phyloP scores from a whole-genome alignment of 1,140 invertebrate species.

The Rhopalosiphum maidis region DNA sequence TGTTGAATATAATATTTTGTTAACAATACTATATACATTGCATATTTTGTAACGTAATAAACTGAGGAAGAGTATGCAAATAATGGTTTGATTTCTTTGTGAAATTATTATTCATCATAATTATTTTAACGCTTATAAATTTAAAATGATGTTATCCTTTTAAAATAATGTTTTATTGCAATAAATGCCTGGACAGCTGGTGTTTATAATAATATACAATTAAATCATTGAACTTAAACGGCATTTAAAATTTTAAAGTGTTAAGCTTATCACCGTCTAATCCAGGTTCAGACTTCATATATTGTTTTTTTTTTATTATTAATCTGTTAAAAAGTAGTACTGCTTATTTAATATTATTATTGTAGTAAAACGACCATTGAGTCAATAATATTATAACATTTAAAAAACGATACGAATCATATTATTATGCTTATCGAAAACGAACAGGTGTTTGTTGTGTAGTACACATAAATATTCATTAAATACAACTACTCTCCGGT shows the following conservation, averaged over 20 bases:
- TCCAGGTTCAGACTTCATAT: no score
- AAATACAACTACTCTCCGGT: not conserved
- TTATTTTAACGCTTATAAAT: not conserved
- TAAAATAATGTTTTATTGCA: not conserved
- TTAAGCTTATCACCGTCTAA: no score
- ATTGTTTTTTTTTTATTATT: no score
- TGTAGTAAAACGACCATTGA: not conserved
- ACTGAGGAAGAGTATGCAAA: not conserved
- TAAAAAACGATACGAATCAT: not conserved
- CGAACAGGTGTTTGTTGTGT: conserved; percentile 29
- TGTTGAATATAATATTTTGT: not conserved
- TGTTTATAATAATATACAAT: not conserved
- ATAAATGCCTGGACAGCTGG: not conserved
- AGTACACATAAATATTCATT: conserved; percentile 23
- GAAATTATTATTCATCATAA: not conserved
- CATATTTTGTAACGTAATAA: not conserved
- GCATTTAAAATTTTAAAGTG: not conserved
- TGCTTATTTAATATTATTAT: not conserved
- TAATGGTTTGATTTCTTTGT: not conserved
- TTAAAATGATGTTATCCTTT: not conserved
- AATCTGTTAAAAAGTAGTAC: not conserved
- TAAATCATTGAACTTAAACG: not conserved
- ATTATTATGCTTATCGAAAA: not conserved
- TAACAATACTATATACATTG: not conserved
- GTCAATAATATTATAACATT: not conserved